These are phyloP conservation scores for Prosopocoilus inquinatus DNA, from an alignment of 2,888 invertebrate species.

Conservation along the genomic window DNA sequence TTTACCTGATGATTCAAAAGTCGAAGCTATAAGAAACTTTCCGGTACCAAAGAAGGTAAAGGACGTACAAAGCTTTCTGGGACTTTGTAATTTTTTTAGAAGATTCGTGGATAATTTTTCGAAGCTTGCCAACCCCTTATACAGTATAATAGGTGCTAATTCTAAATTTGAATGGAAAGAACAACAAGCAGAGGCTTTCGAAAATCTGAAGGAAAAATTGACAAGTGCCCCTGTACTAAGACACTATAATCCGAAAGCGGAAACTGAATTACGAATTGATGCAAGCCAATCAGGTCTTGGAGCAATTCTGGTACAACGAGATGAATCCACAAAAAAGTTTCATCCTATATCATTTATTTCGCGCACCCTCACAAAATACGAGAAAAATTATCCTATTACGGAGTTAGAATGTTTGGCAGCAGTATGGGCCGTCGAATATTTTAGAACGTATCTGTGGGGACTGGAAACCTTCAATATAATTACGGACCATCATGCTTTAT, in stretches of 20 bases:
- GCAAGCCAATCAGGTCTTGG: slow-evolving; percentile 34
- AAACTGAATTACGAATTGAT: slow-evolving; percentile 36
- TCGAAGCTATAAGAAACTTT: slow-evolving; percentile 21
- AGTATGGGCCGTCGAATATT: background rate
- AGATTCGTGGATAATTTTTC: slow-evolving; percentile 22
- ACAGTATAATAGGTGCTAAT: slow-evolving; percentile 11
- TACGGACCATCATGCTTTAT: slow-evolving; percentile 18
- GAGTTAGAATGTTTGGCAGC: slow-evolving; percentile 42
- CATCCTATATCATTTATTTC: slow-evolving; percentile 10
- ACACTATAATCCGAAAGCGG: slow-evolving; percentile 29
- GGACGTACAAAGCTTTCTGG: slow-evolving; percentile 19
- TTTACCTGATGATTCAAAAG: slow-evolving; percentile 27
- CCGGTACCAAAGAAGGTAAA: slow-evolving; percentile 21
- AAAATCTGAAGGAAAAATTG: slow-evolving; percentile 28
- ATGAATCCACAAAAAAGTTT: background rate
- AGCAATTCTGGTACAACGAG: slow-evolving; percentile 32
- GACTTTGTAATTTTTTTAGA: slow-evolving; percentile 19
- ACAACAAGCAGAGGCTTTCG: slow-evolving; percentile 17
- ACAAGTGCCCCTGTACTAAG: slow-evolving; percentile 25
- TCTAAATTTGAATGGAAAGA: slow-evolving; percentile 12
- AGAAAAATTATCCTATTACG: slow-evolving; percentile 41
- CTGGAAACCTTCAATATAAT: slow-evolving; percentile 1
- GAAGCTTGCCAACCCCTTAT: slow-evolving; percentile 16
- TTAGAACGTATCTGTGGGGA: slow-evolving; percentile 14
- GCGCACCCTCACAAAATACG: slow-evolving; percentile 23